phyloP scores from a whole-genome alignment of 2,888 invertebrate species.

The Zygothrica quintamaculata region DNA sequence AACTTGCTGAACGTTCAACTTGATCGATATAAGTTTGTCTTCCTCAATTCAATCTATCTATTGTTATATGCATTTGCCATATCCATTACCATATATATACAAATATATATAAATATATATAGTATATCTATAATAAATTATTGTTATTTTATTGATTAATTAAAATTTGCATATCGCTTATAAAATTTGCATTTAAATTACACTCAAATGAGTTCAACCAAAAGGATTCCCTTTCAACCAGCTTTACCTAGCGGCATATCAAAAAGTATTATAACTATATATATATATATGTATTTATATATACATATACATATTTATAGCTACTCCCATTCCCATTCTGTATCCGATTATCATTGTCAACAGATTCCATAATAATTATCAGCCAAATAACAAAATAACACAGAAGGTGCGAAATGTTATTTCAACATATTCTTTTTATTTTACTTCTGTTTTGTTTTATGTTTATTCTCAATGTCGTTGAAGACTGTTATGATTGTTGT shows the following conservation, averaged over 20 bases:
- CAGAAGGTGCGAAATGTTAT: constrained; percentile 51
- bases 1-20: constrained; percentile 28
- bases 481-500: constrained; percentile 4
- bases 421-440: constrained; percentile 12
- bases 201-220: constrained; percentile 43
- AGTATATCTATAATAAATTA: neutral
- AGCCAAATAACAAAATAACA: too few relatives aligned
- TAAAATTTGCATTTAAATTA: constrained; percentile 44
- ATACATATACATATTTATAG: constrained; percentile 1
- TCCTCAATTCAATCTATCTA: constrained; percentile 56
- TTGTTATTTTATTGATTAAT: constrained; percentile 35
- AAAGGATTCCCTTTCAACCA: constrained; percentile 37
- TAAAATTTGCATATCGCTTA: constrained; percentile 50
- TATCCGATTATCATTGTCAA: constrained; percentile 43
- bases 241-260: constrained; percentile 38
- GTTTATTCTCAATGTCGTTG: constrained; percentile 39
- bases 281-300: constrained; percentile 25
- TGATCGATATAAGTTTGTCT: constrained; percentile 66
- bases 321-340: neutral
- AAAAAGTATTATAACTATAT: constrained; percentile 48
- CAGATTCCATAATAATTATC: constrained; percentile 43
- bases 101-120: constrained; percentile 10
- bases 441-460: constrained; percentile 26
- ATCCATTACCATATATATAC: constrained; percentile 10
- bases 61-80: constrained; percentile 33